These are phyloP conservation scores for Dryadula phaetusa DNA, from an alignment of 2,888 invertebrate genomes.

Conservation along the genomic window DNA sequence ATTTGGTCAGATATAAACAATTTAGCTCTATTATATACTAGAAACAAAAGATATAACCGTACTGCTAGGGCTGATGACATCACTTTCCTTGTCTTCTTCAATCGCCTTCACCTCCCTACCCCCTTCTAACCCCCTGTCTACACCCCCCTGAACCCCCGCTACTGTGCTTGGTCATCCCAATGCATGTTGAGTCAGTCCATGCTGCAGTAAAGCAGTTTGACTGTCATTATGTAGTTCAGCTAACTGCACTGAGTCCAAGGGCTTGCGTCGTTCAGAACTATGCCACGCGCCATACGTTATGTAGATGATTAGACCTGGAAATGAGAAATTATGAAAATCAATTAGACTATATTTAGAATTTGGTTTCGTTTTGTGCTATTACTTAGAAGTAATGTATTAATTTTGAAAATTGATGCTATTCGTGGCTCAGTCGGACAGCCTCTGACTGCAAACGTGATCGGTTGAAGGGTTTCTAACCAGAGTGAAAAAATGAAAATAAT, in stretches of 20 bases:
- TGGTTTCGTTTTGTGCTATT: too few relatives aligned
- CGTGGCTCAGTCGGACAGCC: too few relatives aligned
- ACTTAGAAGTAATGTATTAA: too few relatives aligned
- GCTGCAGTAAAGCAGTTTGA: conserved; percentile 65
- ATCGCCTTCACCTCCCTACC: not conserved
- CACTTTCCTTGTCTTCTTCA: conserved; percentile 17
- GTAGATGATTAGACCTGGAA: conserved; percentile 88
- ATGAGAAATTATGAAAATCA: conserved; percentile 22
- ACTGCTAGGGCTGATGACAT: conserved; percentile 59
- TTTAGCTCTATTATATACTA: conserved; percentile 57
- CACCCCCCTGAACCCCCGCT: not conserved
- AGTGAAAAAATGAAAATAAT: too few relatives aligned
- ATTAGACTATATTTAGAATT: too few relatives aligned
- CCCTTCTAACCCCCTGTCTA: not conserved
- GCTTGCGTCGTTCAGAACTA: conserved; percentile 81
- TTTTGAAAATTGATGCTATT: too few relatives aligned
- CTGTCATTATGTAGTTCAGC: conserved; percentile 71
- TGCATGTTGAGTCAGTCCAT: conserved; percentile 57
- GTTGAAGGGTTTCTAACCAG: too few relatives aligned
- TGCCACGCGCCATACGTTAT: conserved; percentile 89
- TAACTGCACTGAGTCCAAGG: conserved; percentile 58
- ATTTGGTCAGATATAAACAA: too few relatives aligned
- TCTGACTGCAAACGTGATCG: too few relatives aligned
- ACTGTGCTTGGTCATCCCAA: conserved; percentile 64
- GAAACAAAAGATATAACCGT: conserved; percentile 72